Evolutionary conservation across 2,888 invertebrate species (phyloP), one percentile per base, ranked within the genome.

Genomic region (Sericinus montela): DNA sequence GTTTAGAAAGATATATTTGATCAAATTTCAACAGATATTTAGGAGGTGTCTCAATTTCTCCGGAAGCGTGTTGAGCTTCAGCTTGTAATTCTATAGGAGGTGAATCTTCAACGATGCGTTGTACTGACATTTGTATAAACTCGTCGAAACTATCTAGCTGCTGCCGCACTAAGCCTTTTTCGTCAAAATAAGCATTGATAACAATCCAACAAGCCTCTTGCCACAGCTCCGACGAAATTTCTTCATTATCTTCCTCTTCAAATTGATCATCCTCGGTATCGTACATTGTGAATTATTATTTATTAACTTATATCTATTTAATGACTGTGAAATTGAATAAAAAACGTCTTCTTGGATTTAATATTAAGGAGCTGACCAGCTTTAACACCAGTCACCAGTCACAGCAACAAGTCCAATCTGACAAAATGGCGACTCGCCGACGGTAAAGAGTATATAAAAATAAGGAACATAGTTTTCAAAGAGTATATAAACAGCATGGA

Each of bases 131-230:
- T 82, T 98, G 99, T 75, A 99, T 99, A 73, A 99, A 99, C 89
- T 99, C 99, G 90, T 99, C 99, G 73, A 99, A 99, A 69, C 98
- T 99, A 79, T 99, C 99, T 61, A 99, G 90, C 76, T 99, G 99
- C 77, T 99, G 99, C 43, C 99, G 93, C 36, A 99, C 99, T 57
- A 99, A 91, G 79, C 99, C 99, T 84, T 99, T 99, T 79, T 99
- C 99, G 75, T 99, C 99, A 75, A 99, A 99, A 83, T 99, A 99
- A 0, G 99, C 98, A 75, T 98, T 98, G 72, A 99, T 99, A 53
- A 99, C 99, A 72, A 99, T 98, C 99, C 99, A 99, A 72, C 99
- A 99, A 37, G 99, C 99, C 90, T 99, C 99, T 83, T 99, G 99
- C 99, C 99, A 99, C 57, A 99, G 89, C 75, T 99, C 99, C 5